Evolutionary conservation across 92 coral and sea anemone genomes (phyloP), one percentile per base, ranked within the genome.

Genomic region (Galaxea fascicularis): DNA sequence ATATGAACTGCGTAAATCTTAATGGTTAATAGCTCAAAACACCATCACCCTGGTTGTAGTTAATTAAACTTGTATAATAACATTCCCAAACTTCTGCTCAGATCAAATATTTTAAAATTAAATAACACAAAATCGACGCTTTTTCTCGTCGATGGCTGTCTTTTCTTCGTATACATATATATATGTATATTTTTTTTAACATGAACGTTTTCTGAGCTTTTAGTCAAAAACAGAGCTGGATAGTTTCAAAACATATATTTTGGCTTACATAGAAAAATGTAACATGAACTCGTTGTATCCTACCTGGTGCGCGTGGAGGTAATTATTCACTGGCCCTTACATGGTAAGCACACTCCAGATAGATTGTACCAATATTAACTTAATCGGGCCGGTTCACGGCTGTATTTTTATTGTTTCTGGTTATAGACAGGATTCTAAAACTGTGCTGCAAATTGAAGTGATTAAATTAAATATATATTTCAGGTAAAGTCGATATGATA

Each of bases 251-350:
- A 47, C n/a, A n/a, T 1, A 13, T 20, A 45, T 13, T 73, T 31
- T 24, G 29, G 49, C 62, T 63, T 76, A 29, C 30, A 25, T 22
- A 28, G 20, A 39, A 29, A 65, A 25, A 26, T 78, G 26, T 28
- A 74, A 74, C 79, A 56, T 39, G 56, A 74, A 27, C n/a, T 26
- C 65, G 18, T 24, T 65, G 83, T 64, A 79, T 65, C 47, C 74
- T 14, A 20, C 63, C 29, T 26, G 24, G 25, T 27, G 84, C 22
- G 84, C 0, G 14, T 20, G 41, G 70, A 45, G 57, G 39, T 53
- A 30, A 35, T 4, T 7, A 10, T 64, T 56, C 54, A 1, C 35
- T 60, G 21, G 82, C 71, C 57, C 16, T 60, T 44, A 10, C n/a
- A 79, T 79, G 84, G 84, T 79, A 22, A 51, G 84, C 66, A 35